Evolutionary conservation across 2,113 vertebrate genomes (phyloP).

Genomic region (Cyprinodon tularosa): DNA sequence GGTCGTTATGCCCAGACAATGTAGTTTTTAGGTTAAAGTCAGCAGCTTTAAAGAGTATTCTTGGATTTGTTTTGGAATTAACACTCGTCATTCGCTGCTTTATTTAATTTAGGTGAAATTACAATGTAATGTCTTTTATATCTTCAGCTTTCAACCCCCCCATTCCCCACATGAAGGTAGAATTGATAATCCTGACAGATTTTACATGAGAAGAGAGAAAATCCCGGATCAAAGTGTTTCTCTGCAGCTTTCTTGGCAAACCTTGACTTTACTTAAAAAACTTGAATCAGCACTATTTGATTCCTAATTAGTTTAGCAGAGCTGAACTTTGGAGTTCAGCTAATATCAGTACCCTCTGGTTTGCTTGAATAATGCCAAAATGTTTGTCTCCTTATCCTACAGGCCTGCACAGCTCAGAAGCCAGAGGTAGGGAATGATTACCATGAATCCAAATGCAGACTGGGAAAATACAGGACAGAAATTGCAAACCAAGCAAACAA

Average conservation of each 20-base stretch:
- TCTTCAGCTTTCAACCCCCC: not conserved
- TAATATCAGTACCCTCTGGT: slow-evolving; percentile 25
- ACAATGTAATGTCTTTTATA: not conserved
- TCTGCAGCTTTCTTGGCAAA: slow-evolving; percentile 49
- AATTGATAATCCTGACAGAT: slow-evolving; percentile 11
- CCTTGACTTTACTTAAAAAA: slow-evolving; percentile 30
- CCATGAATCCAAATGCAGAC: not conserved
- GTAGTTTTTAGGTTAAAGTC: slow-evolving; percentile 6
- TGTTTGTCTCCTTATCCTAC: slow-evolving; percentile 13
- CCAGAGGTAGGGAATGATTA: not conserved
- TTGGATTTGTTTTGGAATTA: slow-evolving; percentile 25
- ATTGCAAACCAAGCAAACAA: not conserved
- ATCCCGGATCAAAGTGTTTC: slow-evolving; percentile 59
- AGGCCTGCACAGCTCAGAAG: slow-evolving; percentile 12
- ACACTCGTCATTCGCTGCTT: slow-evolving; percentile 26
- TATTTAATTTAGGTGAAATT: slow-evolving; percentile 37
- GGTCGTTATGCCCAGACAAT: slow-evolving; percentile 6
- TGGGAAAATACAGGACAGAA: not conserved
- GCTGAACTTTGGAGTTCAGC: slow-evolving; percentile 32
- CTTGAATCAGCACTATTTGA: slow-evolving; percentile 44
- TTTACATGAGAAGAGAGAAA: slow-evolving; percentile 38
- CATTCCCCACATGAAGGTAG: slow-evolving; percentile 11
- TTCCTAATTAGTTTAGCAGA: slow-evolving; percentile 54
- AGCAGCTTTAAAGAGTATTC: slow-evolving; percentile 21
- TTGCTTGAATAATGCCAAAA: slow-evolving; percentile 22